Evolutionary conservation across 2,113 vertebrate genomes (phyloP), one percentile per base, ranked within the genome.

Genomic region (Pampusana beccarii): DNA sequence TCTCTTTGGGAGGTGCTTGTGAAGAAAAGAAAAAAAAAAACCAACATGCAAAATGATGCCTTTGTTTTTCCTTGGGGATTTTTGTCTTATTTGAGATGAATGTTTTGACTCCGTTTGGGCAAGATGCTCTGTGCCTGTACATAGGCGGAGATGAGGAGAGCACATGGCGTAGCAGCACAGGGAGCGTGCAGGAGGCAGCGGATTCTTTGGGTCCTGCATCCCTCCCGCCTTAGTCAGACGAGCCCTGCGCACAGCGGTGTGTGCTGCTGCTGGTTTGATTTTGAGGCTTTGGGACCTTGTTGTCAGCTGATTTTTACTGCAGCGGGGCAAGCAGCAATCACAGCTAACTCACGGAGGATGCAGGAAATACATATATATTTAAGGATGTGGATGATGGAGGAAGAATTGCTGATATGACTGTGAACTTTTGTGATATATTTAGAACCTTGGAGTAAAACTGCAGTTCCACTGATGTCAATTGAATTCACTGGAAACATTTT

Each of bases 391-490:
- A 78, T 58, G n/a, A 64, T 53, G 81, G 69, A 50, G 93, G 88
- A 94, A 87, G 94, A 84, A 83, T 64, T 54, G 53, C 72, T 92
- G 78, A 88, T 96, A 83, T 18, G 73, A 36, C 91, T 86, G 62
- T 92, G 86, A 92, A 70, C 93, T 81, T 80, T 57, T 53, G 92
- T 91, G 92, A 90, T 88, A 84, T 95, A 93, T 95, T 95, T 95
- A 92, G 92, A 93, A 38, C 16, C 40, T 46, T 31, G 40, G 34
- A 90, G 34, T 75, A 79, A 79, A 91, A 54, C 11, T 62, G 80
- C 71, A 96, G 88, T 65, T 50, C 21, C 48, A 50, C 48, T 50
- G 23, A 72, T 61, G 92, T 65, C 28, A 36, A 16, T 34, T 88
- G 60, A 84, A 78, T 84, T 65, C 31, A 69, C 48, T 89, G 65